Evolutionary conservation across 2,888 invertebrate genomes (phyloP).

Genomic region (Ophraella communa): DNA sequence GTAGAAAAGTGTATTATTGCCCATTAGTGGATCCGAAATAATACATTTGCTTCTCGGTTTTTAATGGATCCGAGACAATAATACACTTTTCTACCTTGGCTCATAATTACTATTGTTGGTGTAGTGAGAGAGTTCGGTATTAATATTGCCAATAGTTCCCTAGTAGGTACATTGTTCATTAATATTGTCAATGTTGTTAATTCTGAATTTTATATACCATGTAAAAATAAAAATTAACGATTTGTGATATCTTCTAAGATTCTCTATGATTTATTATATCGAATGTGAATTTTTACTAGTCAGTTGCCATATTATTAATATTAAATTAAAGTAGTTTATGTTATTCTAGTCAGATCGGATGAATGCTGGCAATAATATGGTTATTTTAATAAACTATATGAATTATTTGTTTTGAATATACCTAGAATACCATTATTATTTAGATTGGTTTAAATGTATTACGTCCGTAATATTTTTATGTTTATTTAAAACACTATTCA

Average conservation of each 20-base stretch:
- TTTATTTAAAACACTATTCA: no score
- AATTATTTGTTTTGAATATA: neutral
- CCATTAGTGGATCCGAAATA: no score
- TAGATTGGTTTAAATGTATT: no score
- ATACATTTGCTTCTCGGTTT: no score
- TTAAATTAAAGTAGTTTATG: neutral
- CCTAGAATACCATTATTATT: neutral
- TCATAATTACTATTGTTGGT: no score
- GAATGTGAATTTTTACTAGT: constrained; percentile 13
- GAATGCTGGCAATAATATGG: neutral
- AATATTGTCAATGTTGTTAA: neutral
- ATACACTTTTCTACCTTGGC: no score
- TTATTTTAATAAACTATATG: neutral
- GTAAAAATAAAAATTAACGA: neutral
- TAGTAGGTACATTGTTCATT: no score
- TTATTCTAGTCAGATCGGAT: constrained; percentile 15
- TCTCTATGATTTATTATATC: neutral
- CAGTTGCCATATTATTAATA: constrained; percentile 1
- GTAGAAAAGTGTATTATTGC: no score
- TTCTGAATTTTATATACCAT: neutral
- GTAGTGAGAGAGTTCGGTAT: no score
- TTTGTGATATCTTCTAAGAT: neutral
- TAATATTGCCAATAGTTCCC: no score
- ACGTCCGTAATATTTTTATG: no score
- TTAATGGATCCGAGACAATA: no score